Evolutionary conservation across 1,140 invertebrate species (phyloP), one percentile per base, ranked within the genome.

Genomic region (Pararge aegeria): DNA sequence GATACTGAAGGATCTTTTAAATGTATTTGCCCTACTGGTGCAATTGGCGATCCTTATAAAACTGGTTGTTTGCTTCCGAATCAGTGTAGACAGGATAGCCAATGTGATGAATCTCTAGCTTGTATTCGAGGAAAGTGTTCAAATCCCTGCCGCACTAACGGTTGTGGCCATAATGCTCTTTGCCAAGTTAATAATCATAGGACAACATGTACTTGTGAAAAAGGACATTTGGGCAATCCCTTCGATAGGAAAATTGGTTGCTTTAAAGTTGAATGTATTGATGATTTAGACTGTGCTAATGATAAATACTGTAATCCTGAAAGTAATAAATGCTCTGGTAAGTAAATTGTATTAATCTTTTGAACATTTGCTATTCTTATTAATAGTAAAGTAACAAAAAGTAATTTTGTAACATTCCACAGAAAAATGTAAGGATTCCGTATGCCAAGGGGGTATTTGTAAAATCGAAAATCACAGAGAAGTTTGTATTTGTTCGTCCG

Each of bases 181-280:
- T 97, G 96, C 75, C 91, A 92, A 29, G 93, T 95, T 0, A 85
- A 93, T 15, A 93, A 94, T 72, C 96, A 97, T 62, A 90, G 89
- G 55, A 91, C 94, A 1, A 78, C 91, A 12, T 96, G 95, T 75
- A 86, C 91, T 38, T 97, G 96, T 81, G 94, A 95, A 42, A 91
- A 93, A 55, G 95, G 95, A 13, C 94, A 94, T 78, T 90, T 96
- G 10, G 96, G 96, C 3, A 95, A 97, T 90, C 92, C 96, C 1
- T 92, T 92, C 61, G 94, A 96, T 80, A 83, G 90, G 37, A 91
- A 90, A 61, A 90, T 95, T 9, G 95, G 95, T 7, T 96, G 95
- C 69, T 96, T 96, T 83, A 94, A 94, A 90, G 95, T 96, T 1
- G 96, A 97, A 90, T 97, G 96, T 80, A 86, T 95, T 0, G 91